A percentile compares a stretch with the other conserved stretches of the same genome.
These are phyloP conservation scores for Ceratothoa steindachneri DNA, from an alignment of 2,888 invertebrate genomes.

Conservation along the genomic window DNA sequence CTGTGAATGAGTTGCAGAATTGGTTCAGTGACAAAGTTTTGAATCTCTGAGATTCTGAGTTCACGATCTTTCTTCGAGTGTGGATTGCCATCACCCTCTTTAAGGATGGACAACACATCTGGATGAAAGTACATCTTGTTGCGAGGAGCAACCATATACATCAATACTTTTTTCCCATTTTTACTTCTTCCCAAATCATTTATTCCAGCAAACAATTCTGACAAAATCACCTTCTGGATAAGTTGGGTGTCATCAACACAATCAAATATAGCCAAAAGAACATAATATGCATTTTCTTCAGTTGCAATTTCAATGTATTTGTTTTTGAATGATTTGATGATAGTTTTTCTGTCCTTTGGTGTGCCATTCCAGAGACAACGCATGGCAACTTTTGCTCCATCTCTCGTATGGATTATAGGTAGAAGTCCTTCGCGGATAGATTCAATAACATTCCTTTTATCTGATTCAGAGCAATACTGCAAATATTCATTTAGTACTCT, in stretches of 20 bases:
- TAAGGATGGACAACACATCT: slow-evolving; percentile 66
- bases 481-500: slow-evolving; percentile 77
- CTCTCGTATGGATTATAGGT: slow-evolving; percentile 69
- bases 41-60: slow-evolving; percentile 65
- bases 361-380: slow-evolving; percentile 80
- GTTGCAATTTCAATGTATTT: slow-evolving; percentile 71
- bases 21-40: slow-evolving; percentile 62
- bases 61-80: slow-evolving; percentile 69
- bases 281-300: slow-evolving; percentile 81
- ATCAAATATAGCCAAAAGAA: slow-evolving; percentile 77
- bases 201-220: slow-evolving; percentile 55
- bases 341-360: slow-evolving; percentile 61
- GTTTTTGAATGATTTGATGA: slow-evolving; percentile 82
- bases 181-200: slow-evolving; percentile 69
- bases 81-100: slow-evolving; percentile 68
- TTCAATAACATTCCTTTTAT: slow-evolving; percentile 67
- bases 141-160: slow-evolving; percentile 80
- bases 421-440: slow-evolving; percentile 65
- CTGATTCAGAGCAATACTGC: slow-evolving; percentile 60
- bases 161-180: slow-evolving; percentile 78
- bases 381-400: slow-evolving; percentile 75
- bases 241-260: slow-evolving; percentile 87
- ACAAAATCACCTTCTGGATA: slow-evolving; percentile 65
- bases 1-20: slow-evolving; percentile 64
- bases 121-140: slow-evolving; percentile 80